Conservation (phyloP, 1,140 invertebrate genomes). For the Brachionus calyciflorus region DNA sequence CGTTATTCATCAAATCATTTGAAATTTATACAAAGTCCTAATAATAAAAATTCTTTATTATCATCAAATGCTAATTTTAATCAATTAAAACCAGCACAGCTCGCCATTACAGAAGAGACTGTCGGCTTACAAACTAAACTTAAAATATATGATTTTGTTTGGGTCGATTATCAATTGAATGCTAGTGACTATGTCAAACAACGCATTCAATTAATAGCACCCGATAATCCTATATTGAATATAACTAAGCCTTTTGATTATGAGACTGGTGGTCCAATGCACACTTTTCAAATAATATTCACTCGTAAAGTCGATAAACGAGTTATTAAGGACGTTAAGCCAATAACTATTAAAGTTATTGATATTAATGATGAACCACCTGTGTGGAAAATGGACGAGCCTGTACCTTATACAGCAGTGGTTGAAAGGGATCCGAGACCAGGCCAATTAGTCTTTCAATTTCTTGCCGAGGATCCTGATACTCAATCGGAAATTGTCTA, state of each 20-base stretch:
- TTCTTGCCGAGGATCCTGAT: constrained; percentile 31
- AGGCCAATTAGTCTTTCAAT: constrained; percentile 13
- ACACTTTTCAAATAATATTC: constrained; percentile 42
- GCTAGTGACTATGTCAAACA: constrained; percentile 28
- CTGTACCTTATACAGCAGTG: constrained; percentile 31
- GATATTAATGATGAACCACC: constrained; percentile 46
- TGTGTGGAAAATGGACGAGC: constrained; percentile 42
- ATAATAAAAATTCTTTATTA: not conserved
- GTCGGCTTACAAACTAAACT: constrained; percentile 42
- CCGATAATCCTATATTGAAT: constrained; percentile 38
- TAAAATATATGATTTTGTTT: constrained; percentile 42
- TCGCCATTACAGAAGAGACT: constrained; percentile 42
- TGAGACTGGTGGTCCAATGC: constrained; percentile 25
- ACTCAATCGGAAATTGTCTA: constrained; percentile 25
- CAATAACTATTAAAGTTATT: constrained; percentile 39
- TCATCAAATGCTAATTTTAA: constrained; percentile 37
- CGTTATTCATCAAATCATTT: constrained; percentile 5
- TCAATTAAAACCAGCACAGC: constrained; percentile 23
- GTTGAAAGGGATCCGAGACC: constrained; percentile 8
- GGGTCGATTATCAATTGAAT: constrained; percentile 37
- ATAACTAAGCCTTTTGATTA: constrained; percentile 43
- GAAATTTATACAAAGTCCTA: not conserved
- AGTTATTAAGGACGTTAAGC: constrained; percentile 15
- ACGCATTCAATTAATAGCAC: constrained; percentile 36
- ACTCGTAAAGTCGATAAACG: constrained; percentile 40